These are phyloP conservation scores for Anser cygnoides DNA, from an alignment of 2,113 vertebrate species.

Conservation along the genomic window DNA sequence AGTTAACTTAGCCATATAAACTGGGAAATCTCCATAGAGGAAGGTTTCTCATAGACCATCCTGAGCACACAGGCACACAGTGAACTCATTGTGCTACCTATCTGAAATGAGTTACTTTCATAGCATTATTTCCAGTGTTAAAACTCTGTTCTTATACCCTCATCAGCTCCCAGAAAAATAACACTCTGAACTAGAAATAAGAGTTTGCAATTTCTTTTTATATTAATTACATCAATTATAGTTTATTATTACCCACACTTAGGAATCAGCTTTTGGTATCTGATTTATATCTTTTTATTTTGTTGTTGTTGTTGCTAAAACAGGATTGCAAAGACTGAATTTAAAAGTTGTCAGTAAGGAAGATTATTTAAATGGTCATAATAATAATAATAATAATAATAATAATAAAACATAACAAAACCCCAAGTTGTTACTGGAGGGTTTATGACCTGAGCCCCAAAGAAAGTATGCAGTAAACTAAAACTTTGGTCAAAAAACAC, in stretches of 20 bases:
- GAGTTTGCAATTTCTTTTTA: background rate
- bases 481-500: background rate
- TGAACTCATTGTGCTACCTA: background rate
- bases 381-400: background rate
- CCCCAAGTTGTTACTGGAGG: background rate
- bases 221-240: background rate
- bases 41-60: background rate
- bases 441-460: background rate
- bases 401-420: background rate
- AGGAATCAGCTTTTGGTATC: background rate
- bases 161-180: background rate
- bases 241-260: background rate
- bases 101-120: background rate
- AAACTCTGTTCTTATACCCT: background rate
- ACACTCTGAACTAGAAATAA: background rate
- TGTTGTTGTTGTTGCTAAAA: too few species aligned
- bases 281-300: background rate
- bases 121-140: background rate
- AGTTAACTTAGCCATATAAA: background rate
- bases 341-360: background rate
- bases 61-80: background rate
- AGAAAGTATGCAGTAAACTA: background rate
- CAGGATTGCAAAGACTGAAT: background rate
- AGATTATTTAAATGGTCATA: background rate
- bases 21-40: background rate